These are phyloP conservation scores for Catalaphyllia jardinei DNA, from an alignment of 64 coral and sea anemone species.

Conservation along the genomic window DNA sequence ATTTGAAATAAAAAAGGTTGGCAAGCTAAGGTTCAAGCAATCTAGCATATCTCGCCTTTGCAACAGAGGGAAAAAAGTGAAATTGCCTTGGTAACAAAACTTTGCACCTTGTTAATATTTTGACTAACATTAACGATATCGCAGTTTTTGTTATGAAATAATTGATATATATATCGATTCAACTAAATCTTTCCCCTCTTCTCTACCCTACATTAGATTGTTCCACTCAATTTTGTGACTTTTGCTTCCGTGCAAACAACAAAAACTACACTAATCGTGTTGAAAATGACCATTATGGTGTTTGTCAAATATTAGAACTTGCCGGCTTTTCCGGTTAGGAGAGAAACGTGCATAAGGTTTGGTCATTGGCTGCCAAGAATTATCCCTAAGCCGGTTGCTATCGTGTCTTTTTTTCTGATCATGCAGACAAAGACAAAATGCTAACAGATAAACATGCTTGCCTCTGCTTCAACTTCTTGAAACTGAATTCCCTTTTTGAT, in stretches of 20 bases:
- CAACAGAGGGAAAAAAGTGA: too few relatives aligned
- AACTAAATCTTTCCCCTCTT: not conserved
- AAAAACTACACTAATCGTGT: not conserved
- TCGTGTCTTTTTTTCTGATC: not conserved
- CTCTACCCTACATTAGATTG: not conserved
- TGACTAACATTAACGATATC: too few relatives aligned
- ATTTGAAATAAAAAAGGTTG: too few relatives aligned
- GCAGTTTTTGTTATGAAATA: not conserved
- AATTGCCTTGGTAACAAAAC: too few relatives aligned
- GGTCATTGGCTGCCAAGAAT: not conserved
- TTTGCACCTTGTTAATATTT: too few relatives aligned
- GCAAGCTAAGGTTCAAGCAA: too few relatives aligned
- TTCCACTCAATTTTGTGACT: not conserved
- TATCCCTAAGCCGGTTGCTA: not conserved
- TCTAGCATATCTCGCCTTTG: too few relatives aligned
- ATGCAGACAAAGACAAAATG: not conserved
- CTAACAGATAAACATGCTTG: not conserved
- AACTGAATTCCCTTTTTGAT: not conserved
- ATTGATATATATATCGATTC: not conserved
- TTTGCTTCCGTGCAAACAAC: not conserved
- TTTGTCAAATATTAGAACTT: not conserved
- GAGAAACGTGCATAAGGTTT: not conserved
- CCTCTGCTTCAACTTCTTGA: not conserved
- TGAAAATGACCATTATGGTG: not conserved
- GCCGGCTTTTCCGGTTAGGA: not conserved